These are phyloP conservation scores for Polydrusus tereticollis DNA, from an alignment of 2,888 invertebrate genomes.

Conservation along the genomic window DNA sequence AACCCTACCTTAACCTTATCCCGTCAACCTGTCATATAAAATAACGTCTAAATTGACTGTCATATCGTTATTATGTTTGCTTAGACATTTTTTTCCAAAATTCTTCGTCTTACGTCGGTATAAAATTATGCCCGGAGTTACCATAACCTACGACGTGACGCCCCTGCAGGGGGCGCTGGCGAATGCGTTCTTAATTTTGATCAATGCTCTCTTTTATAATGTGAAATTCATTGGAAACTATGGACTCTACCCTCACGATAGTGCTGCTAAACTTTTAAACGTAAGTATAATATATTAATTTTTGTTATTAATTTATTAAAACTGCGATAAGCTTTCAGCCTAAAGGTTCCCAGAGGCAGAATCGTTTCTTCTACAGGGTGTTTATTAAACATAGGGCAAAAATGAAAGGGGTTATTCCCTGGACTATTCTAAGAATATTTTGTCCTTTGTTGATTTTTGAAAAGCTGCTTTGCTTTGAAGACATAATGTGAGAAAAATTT, in stretches of 20 bases:
- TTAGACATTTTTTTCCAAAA: not conserved
- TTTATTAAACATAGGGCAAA: too few species aligned
- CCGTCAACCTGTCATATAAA: not conserved
- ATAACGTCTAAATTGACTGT: not conserved
- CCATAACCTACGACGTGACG: conserved; percentile 53
- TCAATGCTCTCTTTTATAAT: conserved; percentile 57
- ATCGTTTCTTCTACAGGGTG: too few species aligned
- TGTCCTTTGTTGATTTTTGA: too few species aligned
- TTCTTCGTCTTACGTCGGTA: not conserved
- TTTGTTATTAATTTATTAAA: too few species aligned
- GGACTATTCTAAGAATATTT: too few species aligned
- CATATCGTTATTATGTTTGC: not conserved
- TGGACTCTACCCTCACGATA: conserved; percentile 56
- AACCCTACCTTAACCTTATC: too few species aligned
- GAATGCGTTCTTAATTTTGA: conserved; percentile 56
- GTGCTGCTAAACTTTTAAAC: conserved; percentile 50
- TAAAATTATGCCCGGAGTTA: conserved; percentile 30
- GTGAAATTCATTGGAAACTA: conserved; percentile 53
- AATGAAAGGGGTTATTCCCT: too few species aligned
- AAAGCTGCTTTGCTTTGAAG: too few species aligned
- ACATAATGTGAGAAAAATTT: too few species aligned
- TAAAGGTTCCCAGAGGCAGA: too few species aligned
- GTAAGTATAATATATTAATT: conserved; percentile 55
- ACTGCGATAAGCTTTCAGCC: too few species aligned
- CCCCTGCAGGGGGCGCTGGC: conserved; percentile 56